Evolutionary conservation across 2,888 invertebrate genomes (phyloP).

Genomic region (Timandra comae): DNA sequence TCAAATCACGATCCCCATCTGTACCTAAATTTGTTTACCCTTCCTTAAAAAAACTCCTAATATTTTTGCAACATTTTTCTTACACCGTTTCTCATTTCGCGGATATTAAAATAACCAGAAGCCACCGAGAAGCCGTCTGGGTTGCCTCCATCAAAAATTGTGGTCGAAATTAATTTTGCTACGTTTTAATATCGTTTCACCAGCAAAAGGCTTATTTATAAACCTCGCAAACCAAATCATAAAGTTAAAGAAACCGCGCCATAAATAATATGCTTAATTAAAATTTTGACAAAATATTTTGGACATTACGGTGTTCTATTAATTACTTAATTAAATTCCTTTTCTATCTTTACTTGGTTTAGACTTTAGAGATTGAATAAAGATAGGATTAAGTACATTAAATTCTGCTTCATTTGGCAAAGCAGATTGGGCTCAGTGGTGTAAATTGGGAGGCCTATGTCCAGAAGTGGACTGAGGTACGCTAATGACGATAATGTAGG

Average conservation of each 20-base stretch:
- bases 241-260: constrained; percentile 16
- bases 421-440: no score
- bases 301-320: no score
- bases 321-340: no score
- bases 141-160: constrained; percentile 24
- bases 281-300: no score
- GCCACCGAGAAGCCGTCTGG: constrained; percentile 15
- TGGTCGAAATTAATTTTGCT: constrained; percentile 38
- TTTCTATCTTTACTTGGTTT: no score
- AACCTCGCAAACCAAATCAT: constrained; percentile 22
- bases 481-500: no score
- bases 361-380: no score
- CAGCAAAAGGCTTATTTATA: constrained; percentile 32
- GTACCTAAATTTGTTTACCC: constrained; percentile 2
- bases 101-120: constrained; percentile 27
- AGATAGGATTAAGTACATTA: no score
- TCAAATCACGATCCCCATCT: no score
- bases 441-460: no score
- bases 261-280: not conserved
- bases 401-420: no score
- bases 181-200: constrained; percentile 39
- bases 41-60: constrained; percentile 7
- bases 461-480: no score
- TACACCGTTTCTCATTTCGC: constrained; percentile 1
- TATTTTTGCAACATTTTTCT: not conserved